phyloP scores from a whole-genome alignment of 2,888 invertebrate species.

The Augochlorella aurata region DNA sequence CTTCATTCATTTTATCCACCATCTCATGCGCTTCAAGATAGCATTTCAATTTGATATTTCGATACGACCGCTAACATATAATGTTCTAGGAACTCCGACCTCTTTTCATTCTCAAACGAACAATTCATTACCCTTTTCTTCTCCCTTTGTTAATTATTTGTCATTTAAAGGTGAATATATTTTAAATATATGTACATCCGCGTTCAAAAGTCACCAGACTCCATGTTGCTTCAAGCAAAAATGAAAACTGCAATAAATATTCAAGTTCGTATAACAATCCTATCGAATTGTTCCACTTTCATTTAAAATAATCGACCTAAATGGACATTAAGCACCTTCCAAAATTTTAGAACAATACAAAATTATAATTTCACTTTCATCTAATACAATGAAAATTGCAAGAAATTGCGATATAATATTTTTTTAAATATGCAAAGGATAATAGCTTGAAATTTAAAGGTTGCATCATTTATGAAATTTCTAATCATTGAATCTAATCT shows the following conservation, averaged over 20 bases:
- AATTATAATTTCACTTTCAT: not conserved
- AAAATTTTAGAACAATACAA: not conserved
- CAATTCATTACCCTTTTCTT: slow-evolving; percentile 42
- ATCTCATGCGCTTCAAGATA: slow-evolving; percentile 56
- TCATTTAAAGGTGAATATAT: slow-evolving; percentile 38
- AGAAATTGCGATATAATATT: too few relatives aligned
- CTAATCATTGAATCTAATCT: not conserved
- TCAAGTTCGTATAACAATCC: not conserved
- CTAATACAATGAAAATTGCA: too few relatives aligned
- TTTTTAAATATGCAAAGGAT: not conserved
- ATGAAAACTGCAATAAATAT: not conserved
- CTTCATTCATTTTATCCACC: slow-evolving; percentile 38
- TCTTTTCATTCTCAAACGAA: slow-evolving; percentile 68
- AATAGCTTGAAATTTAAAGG: not conserved
- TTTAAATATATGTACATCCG: slow-evolving; percentile 35
- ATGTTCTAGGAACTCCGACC: slow-evolving; percentile 45
- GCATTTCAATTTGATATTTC: slow-evolving; percentile 48
- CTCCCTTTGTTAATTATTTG: slow-evolving; percentile 38
- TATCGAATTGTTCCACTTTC: not conserved
- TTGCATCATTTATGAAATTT: not conserved
- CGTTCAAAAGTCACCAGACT: not conserved
- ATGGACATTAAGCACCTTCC: not conserved
- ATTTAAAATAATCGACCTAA: not conserved
- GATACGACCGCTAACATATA: slow-evolving; percentile 55
- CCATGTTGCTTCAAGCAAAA: not conserved